Conservation (phyloP, 2,888 invertebrate species). For the Unio delphinus region DNA sequence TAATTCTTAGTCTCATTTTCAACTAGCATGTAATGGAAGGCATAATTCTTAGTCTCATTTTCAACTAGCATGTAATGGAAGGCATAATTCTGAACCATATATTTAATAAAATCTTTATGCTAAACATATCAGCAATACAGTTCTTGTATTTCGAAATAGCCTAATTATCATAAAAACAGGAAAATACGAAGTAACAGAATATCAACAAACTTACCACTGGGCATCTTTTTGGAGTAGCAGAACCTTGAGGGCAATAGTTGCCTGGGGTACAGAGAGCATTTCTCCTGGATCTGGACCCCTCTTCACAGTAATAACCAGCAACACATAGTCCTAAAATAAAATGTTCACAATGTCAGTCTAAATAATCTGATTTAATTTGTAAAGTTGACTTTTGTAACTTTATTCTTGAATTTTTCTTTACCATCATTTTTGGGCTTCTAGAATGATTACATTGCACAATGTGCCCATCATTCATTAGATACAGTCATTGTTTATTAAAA, state of each 20-base stretch:
- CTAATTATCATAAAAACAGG: neutral
- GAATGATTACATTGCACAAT: too few species aligned
- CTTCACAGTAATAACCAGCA: constrained; percentile 62
- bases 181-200: neutral
- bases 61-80: too few species aligned
- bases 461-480: too few species aligned
- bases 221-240: constrained; percentile 54
- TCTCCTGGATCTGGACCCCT: constrained; percentile 52
- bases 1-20: too few species aligned
- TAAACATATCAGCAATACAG: neutral
- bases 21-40: too few species aligned
- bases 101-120: neutral
- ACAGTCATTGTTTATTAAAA: too few species aligned
- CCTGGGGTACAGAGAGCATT: constrained; percentile 56
- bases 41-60: too few species aligned
- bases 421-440: too few species aligned
- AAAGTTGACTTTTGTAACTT: too few species aligned
- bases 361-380: neutral
- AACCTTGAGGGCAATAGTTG: constrained; percentile 58
- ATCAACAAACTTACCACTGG: constrained; percentile 49
- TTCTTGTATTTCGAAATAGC: neutral
- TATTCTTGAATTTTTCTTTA: too few species aligned
- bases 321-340: constrained; percentile 49
- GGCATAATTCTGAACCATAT: neutral
- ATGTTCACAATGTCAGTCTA: neutral